These are phyloP conservation scores for Brachyptera risi DNA, from an alignment of 2,888 invertebrate species.

Conservation along the genomic window DNA sequence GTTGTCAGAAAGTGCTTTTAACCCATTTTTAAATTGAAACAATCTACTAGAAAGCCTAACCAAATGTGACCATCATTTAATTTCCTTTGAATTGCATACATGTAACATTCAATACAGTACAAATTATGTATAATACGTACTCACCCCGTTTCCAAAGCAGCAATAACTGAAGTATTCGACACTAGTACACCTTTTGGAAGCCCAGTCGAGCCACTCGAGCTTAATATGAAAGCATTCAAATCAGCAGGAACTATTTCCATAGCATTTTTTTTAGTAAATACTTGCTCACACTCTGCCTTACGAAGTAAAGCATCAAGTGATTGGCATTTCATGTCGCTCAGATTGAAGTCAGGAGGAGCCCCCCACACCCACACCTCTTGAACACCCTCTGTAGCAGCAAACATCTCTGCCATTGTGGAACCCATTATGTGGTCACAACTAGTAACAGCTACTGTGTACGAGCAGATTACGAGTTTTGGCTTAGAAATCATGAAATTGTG, in stretches of 20 bases:
- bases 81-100: too few species aligned
- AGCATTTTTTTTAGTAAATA: too few species aligned
- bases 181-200: constrained; percentile 74
- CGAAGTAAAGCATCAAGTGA: background rate
- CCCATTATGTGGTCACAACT: background rate
- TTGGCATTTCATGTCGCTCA: background rate
- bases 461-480: constrained; percentile 66
- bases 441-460: constrained; percentile 47
- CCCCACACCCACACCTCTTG: constrained; percentile 9
- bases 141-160: constrained; percentile 26
- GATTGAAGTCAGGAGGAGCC: background rate
- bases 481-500: constrained; percentile 65
- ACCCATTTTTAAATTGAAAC: too few species aligned
- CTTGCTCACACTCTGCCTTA: background rate
- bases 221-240: constrained; percentile 57
- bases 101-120: too few species aligned
- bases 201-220: constrained; percentile 74
- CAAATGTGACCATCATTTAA: too few species aligned
- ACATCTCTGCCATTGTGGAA: background rate
- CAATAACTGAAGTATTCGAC: constrained; percentile 61
- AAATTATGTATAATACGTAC: too few species aligned
- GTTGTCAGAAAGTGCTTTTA: too few species aligned
- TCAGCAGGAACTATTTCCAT: constrained; percentile 30
- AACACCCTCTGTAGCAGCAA: background rate
- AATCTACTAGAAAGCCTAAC: too few species aligned